Evolutionary conservation across 2,888 invertebrate species (phyloP).

Genomic region (Melikaiella ostensackeni): DNA sequence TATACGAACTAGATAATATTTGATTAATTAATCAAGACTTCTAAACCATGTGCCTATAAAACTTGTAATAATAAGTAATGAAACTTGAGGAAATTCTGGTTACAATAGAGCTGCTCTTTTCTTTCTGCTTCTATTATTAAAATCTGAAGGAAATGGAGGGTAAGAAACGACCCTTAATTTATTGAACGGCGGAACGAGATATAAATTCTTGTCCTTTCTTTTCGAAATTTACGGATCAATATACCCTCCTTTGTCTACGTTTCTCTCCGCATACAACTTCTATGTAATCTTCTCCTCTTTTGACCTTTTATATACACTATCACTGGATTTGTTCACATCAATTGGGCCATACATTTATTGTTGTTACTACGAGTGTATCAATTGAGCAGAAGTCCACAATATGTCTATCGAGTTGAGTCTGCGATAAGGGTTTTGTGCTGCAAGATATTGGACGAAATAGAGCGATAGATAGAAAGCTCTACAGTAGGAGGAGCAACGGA

Average conservation of each 20-base stretch:
- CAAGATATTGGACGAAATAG: not conserved
- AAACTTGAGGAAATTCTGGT: not conserved
- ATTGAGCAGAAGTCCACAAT: conserved; percentile 2
- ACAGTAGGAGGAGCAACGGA: not conserved
- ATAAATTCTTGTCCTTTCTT: conserved; percentile 21
- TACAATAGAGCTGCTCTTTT: conserved; percentile 1
- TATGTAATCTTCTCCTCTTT: not conserved
- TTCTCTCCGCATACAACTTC: not conserved
- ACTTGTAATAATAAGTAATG: not conserved
- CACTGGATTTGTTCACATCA: not conserved
- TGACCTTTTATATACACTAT: not conserved
- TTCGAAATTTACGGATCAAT: conserved; percentile 6
- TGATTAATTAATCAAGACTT: too few species aligned
- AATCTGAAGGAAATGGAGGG: conserved; percentile 5
- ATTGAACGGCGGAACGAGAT: not conserved
- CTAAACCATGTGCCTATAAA: not conserved
- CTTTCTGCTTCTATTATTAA: conserved; percentile 13
- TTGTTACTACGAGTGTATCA: not conserved
- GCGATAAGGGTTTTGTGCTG: conserved; percentile 29
- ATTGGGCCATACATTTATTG: conserved; percentile 30
- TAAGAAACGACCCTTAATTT: conserved; percentile 21
- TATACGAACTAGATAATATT: too few species aligned
- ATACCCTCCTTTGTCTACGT: not conserved
- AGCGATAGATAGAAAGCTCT: not conserved
- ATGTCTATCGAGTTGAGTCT: conserved; percentile 35